Percentiles rank a stretch among this genome's conserved stretches.
These are phyloP conservation scores for Oncorhynchus masou DNA, from an alignment of 2,113 vertebrate species.

Conservation along the genomic window DNA sequence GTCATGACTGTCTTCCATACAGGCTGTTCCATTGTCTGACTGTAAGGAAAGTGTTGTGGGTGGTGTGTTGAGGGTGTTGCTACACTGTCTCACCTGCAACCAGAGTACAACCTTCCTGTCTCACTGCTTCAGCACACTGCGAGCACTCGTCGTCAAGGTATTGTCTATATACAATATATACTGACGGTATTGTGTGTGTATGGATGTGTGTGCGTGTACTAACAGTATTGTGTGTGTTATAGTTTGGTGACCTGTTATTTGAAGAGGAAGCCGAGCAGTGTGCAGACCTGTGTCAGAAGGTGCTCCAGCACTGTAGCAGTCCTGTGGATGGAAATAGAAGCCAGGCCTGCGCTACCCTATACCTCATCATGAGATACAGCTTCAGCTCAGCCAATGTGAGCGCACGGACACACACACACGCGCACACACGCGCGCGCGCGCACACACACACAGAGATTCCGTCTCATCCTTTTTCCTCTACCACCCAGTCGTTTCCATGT, in stretches of 20 bases:
- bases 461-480: conserved; percentile 47
- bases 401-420: not conserved
- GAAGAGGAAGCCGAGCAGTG: conserved; percentile 98
- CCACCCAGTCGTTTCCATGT: conserved; percentile 56
- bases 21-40: conserved; percentile 81
- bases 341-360: conserved; percentile 95
- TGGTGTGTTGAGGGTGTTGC: conserved; percentile 87
- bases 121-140: conserved; percentile 91
- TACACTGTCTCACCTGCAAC: conserved; percentile 92
- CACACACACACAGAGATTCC: conserved; percentile 29
- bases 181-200: not conserved
- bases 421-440: conserved; percentile 7
- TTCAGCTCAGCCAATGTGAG: conserved; percentile 92
- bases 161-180: not conserved
- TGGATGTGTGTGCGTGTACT: conserved; percentile 10
- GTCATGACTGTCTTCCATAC: conserved; percentile 9
- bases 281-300: conserved; percentile 92
- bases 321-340: conserved; percentile 84
- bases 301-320: conserved; percentile 96
- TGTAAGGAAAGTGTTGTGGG: conserved; percentile 91
- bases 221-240: not conserved
- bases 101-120: conserved; percentile 91
- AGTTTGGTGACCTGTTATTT: conserved; percentile 94
- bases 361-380: conserved; percentile 97
- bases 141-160: conserved; percentile 93